Evolutionary conservation across 2,797 vertebrate genomes (phyloP), one percentile per base, ranked within the genome.

Genomic region (Sebastes glaucus): DNA sequence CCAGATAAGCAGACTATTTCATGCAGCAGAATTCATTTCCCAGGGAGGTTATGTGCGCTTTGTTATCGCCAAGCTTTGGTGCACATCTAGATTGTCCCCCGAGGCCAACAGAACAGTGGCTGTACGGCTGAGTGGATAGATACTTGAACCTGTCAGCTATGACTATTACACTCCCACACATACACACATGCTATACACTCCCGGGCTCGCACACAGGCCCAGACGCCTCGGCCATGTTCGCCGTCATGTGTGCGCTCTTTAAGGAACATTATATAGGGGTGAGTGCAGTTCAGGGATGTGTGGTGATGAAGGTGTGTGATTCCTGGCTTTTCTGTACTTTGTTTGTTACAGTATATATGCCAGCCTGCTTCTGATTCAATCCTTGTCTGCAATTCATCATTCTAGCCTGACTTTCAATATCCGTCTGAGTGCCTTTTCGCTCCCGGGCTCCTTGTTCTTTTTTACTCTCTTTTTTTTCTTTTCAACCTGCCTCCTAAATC

Each of bases 31-130:
- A 94, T 95, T 93, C 90, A 93, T 94, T 95, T 94, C 92, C 93
- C 91, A 87, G 82, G 83, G 91, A 93, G 93, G 92, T 93, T 93
- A 84, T 86, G 84, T 91, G 88, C 28, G 87, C 88, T 90, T 91
- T 93, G 92, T 93, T 95, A 94, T 95, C 94, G 88, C 89, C 91
- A 89, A 88, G 93, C 94, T 94, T 95, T 95, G 92, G 91, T 93
- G 93, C 93, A 93, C 94, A 93, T 94, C 90, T 91, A 92, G 93
- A 94, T 94, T 94, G 92, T 95, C 93, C 93, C 94, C 88, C 2
- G 85, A 90, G 94, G 93, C 89, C 87, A 87, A 81, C 91, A 91
- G 88, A 90, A 92, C 93, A 91, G 85, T 89, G 89, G 88, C 90
- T 91, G 88, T 90, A 93, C 82, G 86, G 92, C 89, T 94, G 93